Percentiles rank a stretch among this genome's conserved stretches.
Evolutionary conservation across 2,113 vertebrate genomes (phyloP).

Genomic region (Progne subis): DNA sequence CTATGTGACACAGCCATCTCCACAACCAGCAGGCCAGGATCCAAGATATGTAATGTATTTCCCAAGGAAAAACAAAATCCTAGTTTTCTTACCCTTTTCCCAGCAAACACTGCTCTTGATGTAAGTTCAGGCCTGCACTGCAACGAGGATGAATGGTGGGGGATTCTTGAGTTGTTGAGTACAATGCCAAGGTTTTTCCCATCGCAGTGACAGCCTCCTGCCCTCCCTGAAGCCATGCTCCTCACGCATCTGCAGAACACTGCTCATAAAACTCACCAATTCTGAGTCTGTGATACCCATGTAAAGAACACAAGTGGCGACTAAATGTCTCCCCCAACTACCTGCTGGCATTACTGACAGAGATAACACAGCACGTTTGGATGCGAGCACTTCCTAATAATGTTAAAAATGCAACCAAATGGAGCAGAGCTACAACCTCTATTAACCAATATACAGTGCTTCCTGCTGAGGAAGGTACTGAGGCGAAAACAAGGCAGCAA

Average conservation of each 20-base stretch:
- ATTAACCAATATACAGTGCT: accelerated
- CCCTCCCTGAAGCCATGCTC: background rate
- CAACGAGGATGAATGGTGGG: background rate
- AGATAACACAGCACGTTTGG: background rate
- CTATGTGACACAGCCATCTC: background rate
- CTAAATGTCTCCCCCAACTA: background rate
- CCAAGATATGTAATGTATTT: background rate
- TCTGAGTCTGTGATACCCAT: background rate
- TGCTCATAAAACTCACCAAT: background rate
- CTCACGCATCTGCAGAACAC: accelerated
- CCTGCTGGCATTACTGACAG: background rate
- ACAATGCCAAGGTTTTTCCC: background rate
- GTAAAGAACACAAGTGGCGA: background rate
- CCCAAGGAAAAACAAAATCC: background rate
- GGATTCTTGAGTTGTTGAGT: background rate
- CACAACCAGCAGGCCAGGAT: background rate
- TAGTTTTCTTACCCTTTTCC: background rate
- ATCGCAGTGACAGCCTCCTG: background rate
- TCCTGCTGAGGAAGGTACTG: background rate
- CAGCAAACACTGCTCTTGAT: background rate
- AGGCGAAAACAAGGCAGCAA: background rate
- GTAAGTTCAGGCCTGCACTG: background rate
- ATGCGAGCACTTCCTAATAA: accelerated
- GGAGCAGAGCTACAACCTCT: background rate
- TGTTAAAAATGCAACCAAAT: background rate